A percentile compares a stretch with the other conserved stretches of the same genome.
phyloP scores from a whole-genome alignment of 2,797 vertebrate genomes.

The Atherinosoma microstoma region DNA sequence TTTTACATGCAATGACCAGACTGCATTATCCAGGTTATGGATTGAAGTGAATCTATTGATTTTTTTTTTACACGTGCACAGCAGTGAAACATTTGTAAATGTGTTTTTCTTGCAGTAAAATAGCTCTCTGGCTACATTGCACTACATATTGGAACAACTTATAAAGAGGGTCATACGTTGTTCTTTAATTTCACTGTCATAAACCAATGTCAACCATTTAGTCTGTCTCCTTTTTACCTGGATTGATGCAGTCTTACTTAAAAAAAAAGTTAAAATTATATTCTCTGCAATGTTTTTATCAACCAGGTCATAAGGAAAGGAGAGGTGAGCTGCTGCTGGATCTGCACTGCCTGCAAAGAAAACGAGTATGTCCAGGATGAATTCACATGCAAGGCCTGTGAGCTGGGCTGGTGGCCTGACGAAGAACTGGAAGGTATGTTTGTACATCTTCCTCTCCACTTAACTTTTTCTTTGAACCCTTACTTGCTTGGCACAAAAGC shows the following conservation, averaged over 20 bases:
- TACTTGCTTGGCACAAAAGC: not conserved
- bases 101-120: not conserved
- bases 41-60: not conserved
- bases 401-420: constrained; percentile 97
- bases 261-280: too few species aligned
- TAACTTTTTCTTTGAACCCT: not conserved
- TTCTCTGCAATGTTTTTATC: constrained; percentile 3
- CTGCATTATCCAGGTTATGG: not conserved
- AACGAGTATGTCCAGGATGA: constrained; percentile 97
- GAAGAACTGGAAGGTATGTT: constrained; percentile 89
- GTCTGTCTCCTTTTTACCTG: not conserved
- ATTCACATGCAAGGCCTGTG: constrained; percentile 97
- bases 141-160: not conserved
- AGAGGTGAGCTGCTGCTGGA: constrained; percentile 99
- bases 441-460: not conserved
- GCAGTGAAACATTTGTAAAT: not conserved
- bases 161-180: not conserved
- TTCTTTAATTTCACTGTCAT: not conserved
- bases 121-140: too few species aligned
- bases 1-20: not conserved
- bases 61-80: not conserved
- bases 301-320: constrained; percentile 96
- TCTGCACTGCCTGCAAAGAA: constrained; percentile 97
- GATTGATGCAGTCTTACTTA: too few species aligned
- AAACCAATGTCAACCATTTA: not conserved